Percentiles rank a stretch among this genome's conserved stretches.
These are phyloP conservation scores for Syngnathus floridae DNA, from an alignment of 2,113 vertebrate species.

Conservation along the genomic window DNA sequence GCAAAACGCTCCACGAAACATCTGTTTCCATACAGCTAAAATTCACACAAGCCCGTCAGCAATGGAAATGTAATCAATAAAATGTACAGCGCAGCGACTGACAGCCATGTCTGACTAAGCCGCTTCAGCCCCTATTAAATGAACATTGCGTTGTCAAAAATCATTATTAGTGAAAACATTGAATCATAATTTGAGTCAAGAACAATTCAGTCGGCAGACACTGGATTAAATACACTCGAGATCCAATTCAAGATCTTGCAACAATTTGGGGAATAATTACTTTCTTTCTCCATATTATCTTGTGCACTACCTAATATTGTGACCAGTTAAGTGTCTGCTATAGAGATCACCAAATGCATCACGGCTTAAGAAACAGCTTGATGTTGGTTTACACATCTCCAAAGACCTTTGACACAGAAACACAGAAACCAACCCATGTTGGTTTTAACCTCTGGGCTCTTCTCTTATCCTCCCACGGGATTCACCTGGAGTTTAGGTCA, in stretches of 20 bases:
- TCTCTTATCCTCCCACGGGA: constrained; percentile 38
- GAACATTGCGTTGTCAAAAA: constrained; percentile 9
- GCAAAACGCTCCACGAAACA: constrained; percentile 45
- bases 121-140: neutral
- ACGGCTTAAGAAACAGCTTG: constrained; percentile 20
- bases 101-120: constrained; percentile 26
- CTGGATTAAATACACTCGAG: neutral
- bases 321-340: constrained; percentile 31
- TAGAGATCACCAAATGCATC: constrained; percentile 1
- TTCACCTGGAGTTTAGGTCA: constrained; percentile 45
- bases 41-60: constrained; percentile 25
- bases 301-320: neutral
- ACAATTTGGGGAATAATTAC: neutral
- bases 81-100: constrained; percentile 31
- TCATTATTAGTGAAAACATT: constrained; percentile 9
- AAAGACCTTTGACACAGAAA: constrained; percentile 21
- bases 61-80: constrained; percentile 58
- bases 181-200: constrained; percentile 5
- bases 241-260: neutral
- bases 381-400: constrained; percentile 3
- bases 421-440: no score
- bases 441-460: constrained; percentile 20
- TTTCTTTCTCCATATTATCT: neutral
- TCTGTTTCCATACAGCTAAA: constrained; percentile 59
- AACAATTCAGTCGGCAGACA: constrained; percentile 3